These are phyloP conservation scores for Drosophila pseudoobscura DNA, from an alignment of 1,140 invertebrate genomes.

Conservation along the genomic window DNA sequence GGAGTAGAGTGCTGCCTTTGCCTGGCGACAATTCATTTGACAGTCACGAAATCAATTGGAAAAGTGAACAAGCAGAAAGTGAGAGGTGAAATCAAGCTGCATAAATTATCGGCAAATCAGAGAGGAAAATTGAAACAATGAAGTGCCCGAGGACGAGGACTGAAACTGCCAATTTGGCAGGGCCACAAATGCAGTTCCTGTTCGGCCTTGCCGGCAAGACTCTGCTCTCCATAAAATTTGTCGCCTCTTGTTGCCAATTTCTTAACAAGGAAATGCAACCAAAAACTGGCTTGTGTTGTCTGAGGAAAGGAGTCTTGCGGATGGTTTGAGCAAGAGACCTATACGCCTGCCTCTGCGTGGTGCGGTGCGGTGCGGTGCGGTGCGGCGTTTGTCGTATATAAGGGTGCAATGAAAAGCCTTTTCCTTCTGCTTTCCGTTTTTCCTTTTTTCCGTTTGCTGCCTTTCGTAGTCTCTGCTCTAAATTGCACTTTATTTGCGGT, in stretches of 20 bases:
- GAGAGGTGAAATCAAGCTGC: slow-evolving; percentile 59
- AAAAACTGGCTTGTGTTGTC: slow-evolving; percentile 21
- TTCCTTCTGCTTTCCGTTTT: slow-evolving; percentile 13
- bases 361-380: slow-evolving; percentile 1
- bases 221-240: slow-evolving; percentile 32
- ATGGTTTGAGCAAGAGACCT: slow-evolving; percentile 48
- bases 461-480: slow-evolving; percentile 33
- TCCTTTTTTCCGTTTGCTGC: background rate
- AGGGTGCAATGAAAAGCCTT: slow-evolving; percentile 44
- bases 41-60: slow-evolving; percentile 69
- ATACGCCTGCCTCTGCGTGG: background rate
- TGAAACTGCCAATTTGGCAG: slow-evolving; percentile 44
- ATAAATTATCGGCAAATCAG: slow-evolving; percentile 69
- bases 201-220: slow-evolving; percentile 13
- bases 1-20: background rate
- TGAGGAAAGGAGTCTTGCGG: slow-evolving; percentile 45
- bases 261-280: slow-evolving; percentile 28
- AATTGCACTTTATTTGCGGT: slow-evolving; percentile 70
- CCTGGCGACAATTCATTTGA: slow-evolving; percentile 46
- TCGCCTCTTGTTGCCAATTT: slow-evolving; percentile 38
- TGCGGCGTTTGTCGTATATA: slow-evolving; percentile 41
- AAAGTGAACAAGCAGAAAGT: slow-evolving; percentile 57
- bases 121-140: slow-evolving; percentile 67
- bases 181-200: slow-evolving; percentile 30
- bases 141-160: slow-evolving; percentile 22